Evolutionary conservation across 2,797 vertebrate species (phyloP).

Genomic region (Sebastes jordani): DNA sequence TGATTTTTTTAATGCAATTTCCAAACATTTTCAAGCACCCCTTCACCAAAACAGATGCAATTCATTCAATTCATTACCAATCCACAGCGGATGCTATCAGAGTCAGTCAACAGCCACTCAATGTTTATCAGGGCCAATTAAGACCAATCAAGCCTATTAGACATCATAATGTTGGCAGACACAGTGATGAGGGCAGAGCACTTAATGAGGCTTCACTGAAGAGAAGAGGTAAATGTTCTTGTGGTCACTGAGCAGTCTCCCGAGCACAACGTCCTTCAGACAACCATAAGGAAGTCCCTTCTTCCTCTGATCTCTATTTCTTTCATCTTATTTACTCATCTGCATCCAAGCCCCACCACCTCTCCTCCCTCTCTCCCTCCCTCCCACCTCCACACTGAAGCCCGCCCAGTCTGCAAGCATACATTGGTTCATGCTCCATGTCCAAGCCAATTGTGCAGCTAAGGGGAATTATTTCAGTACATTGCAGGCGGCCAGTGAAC

Average conservation of each 20-base stretch:
- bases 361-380: neutral
- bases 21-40: constrained; percentile 35
- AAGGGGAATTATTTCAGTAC: constrained; percentile 81
- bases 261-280: constrained; percentile 28
- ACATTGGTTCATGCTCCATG: constrained; percentile 66
- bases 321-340: constrained; percentile 55
- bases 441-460: constrained; percentile 83
- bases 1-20: constrained; percentile 44
- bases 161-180: constrained; percentile 74
- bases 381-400: neutral
- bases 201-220: constrained; percentile 69
- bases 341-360: neutral
- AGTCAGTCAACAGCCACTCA: constrained; percentile 79
- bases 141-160: constrained; percentile 77
- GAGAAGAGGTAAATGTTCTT: constrained; percentile 56
- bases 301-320: constrained; percentile 19
- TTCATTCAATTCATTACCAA: constrained; percentile 73
- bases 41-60: constrained; percentile 65
- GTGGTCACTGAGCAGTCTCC: constrained; percentile 51
- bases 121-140: constrained; percentile 82
- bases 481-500: constrained; percentile 79
- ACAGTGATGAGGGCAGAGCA: constrained; percentile 52
- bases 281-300: constrained; percentile 4
- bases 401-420: constrained; percentile 43
- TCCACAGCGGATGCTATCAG: constrained; percentile 73